phyloP scores from a whole-genome alignment of 2,113 vertebrate species.

The Mesoclemmys tuberculata region DNA sequence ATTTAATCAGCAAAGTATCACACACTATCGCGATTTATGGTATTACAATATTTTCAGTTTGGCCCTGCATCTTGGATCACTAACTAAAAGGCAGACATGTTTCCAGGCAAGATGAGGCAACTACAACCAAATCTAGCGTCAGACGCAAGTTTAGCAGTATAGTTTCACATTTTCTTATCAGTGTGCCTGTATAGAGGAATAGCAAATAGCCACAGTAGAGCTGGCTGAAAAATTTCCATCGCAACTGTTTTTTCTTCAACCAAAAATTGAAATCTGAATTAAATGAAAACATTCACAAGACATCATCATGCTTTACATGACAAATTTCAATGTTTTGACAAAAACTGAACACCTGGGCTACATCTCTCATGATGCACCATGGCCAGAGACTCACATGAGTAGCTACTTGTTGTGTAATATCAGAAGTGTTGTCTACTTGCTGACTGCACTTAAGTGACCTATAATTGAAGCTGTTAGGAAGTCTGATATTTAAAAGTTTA shows the following conservation, averaged over 20 bases:
- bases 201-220: not conserved
- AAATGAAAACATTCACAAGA: rapidly evolving
- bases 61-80: not conserved
- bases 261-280: not conserved
- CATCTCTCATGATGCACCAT: not conserved
- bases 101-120: not conserved
- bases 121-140: not conserved
- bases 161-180: not conserved
- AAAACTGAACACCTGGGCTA: not conserved
- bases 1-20: not conserved
- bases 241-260: not conserved
- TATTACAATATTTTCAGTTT: not conserved
- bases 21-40: constrained; percentile 11
- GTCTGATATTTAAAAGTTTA: constrained; percentile 25
- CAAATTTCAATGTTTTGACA: not conserved
- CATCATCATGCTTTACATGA: not conserved
- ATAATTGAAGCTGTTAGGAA: constrained; percentile 5
- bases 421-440: not conserved
- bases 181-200: rapidly evolving
- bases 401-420: not conserved
- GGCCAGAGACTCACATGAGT: not conserved
- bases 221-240: not conserved
- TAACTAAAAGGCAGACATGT: not conserved
- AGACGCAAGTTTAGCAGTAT: not conserved
- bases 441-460: not conserved